Evolutionary conservation across 2,797 vertebrate species (phyloP).

Genomic region (Ciconia nigra): DNA sequence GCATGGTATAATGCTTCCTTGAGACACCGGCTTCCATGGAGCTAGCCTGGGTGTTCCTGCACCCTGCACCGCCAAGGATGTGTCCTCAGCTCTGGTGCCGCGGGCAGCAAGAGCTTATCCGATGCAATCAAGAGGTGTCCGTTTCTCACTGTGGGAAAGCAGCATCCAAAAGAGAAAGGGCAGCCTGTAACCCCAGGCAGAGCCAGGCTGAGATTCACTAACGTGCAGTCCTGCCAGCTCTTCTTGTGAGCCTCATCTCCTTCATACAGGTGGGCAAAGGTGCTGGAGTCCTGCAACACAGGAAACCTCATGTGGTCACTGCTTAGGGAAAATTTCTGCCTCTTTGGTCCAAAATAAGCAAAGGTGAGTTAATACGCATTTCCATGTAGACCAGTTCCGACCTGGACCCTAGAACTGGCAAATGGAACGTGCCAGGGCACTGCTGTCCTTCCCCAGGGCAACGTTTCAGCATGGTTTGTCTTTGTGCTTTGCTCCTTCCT

Average conservation of each 20-base stretch:
- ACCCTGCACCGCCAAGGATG: not conserved
- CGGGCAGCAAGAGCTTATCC: not conserved
- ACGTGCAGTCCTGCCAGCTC: not conserved
- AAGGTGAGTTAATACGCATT: not conserved
- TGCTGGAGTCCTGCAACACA: not conserved
- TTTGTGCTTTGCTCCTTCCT: not conserved
- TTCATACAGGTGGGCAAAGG: not conserved
- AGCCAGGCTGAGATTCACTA: not conserved
- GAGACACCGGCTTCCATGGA: not conserved
- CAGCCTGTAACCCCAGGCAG: not conserved
- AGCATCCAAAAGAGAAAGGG: not conserved
- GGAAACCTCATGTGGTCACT: not conserved
- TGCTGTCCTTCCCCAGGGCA: not conserved
- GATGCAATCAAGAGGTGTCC: not conserved
- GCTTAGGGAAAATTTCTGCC: not conserved
- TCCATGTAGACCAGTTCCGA: fast-evolving
- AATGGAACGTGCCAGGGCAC: fast-evolving
- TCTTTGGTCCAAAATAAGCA: not conserved
- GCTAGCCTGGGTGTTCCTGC: not conserved
- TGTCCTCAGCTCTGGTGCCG: not conserved
- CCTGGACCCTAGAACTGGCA: not conserved
- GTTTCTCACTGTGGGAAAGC: not conserved
- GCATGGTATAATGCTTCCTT: no score
- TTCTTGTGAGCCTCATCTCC: not conserved
- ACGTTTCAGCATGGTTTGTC: not conserved